Percentiles rank a stretch among this genome's conserved stretches.
These are phyloP conservation scores for Temnothorax nylanderi DNA, from an alignment of 1,140 invertebrate genomes.

Conservation along the genomic window DNA sequence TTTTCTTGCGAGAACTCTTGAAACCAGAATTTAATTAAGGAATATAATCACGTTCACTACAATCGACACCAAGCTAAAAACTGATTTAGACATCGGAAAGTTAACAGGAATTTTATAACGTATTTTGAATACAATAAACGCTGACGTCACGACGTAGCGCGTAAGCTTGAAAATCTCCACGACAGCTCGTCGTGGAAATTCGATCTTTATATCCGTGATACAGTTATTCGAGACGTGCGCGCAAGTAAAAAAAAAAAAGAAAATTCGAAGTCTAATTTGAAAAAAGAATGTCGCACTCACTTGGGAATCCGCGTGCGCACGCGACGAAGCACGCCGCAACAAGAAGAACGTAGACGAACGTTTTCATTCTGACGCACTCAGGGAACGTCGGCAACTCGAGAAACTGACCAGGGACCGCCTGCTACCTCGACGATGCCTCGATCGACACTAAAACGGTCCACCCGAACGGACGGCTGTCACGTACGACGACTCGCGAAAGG, in stretches of 20 bases:
- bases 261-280: background rate
- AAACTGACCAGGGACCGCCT: constrained; percentile 19
- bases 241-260: background rate
- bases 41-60: background rate
- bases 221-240: no score
- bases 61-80: background rate
- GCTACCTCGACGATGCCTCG: constrained; percentile 64
- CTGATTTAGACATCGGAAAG: background rate
- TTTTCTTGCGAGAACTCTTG: background rate
- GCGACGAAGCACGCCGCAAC: constrained; percentile 71
- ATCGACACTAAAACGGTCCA: constrained; percentile 62
- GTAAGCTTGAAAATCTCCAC: background rate
- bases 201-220: background rate
- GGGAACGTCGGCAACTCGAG: constrained; percentile 10
- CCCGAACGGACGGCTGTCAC: constrained; percentile 64
- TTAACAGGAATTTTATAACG: background rate
- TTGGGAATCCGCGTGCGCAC: constrained; percentile 74
- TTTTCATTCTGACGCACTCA: constrained; percentile 55
- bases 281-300: constrained; percentile 72
- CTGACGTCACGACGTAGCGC: background rate
- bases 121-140: background rate
- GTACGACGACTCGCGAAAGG: constrained; percentile 64
- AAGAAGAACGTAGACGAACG: constrained; percentile 67
- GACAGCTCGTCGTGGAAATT: background rate
- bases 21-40: background rate